Evolutionary conservation across 92 coral and sea anemone genomes (phyloP), one percentile per base, ranked within the genome.

Genomic region (Chrysogorgia sp.): DNA sequence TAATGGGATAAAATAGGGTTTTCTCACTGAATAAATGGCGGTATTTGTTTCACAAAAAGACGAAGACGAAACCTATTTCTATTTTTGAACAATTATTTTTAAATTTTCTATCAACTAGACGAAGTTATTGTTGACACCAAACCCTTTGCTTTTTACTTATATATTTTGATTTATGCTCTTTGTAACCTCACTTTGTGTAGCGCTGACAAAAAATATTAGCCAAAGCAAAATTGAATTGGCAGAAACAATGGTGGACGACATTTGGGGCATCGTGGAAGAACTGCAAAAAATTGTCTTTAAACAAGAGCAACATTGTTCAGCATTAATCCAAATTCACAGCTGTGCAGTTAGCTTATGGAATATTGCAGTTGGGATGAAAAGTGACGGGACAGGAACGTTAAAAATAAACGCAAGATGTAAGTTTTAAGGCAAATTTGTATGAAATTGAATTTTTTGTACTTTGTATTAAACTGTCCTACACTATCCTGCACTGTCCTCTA

Each of bases 271-370:
- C 28, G 92, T 82, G 1, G 88, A 86, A 74, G 89, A 88, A 56
- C 85, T 92, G 66, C 87, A 89, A 47, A 74, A 83, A 52, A 40
- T 92, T 43, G 41, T 69, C 19, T 96, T 87, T 78, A 92, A 92
- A 25, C 90, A 96, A 79, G 75, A 80, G 26, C 91, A 87, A 57
- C 84, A 89, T 61, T 92, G 92, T 61, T 82, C 96, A 23, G 82
- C 85, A 29, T 71, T 96, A 13, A 96, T 96, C 40, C 99, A 92
- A 77, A 90, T 92, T 50, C 99, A 96, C 19, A 85, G 96, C 30
- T 81, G 91, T 82, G 96, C 99, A 10, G 92, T 96, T 14, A 86
- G 92, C 2, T 80, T 96, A 63, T 96, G 99, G 99, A 96, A 96
- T 68, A 84, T 91, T 45, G 89, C 99, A 29, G 97, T 96, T 40